Base-by-base conservation (phyloP, 2,888 invertebrate genomes). In the Pachycephus smyrnensis region DNA sequence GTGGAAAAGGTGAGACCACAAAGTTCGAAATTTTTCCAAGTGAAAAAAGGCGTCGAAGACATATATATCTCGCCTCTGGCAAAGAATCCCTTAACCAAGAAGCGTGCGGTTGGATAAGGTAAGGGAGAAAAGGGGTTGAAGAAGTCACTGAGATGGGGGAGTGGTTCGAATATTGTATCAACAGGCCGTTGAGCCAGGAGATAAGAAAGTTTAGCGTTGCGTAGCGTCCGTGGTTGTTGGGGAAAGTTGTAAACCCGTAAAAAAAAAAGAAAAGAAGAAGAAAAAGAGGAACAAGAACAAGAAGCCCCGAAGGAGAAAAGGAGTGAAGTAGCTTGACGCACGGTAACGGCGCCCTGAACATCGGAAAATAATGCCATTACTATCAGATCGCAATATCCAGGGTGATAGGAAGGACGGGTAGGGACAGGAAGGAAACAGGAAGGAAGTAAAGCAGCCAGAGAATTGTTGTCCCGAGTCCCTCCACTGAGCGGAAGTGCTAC, bases 281-380 rank as follows among this genome's bases (percentile, higher is more conserved):
- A 69, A 73, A 6, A 74, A 55, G 40, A 40, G 23, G 15, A 78
- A 73, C 23, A 33, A 35, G 30, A 32, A 31, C 12, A 40, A 30
- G 15, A 23, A 32, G 31, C 31, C 4, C 40, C n/a, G 12, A 23
- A 3, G 71, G 55, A 36, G 36, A 74, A 74, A 30, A 40, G 73
- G 75, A 31, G 69, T 31, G 40, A 40, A 40, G 40, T 15, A 40
- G 4, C 40, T 40, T 40, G 40, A 1, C 80, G 78, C 73, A 68
- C 73, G 77, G 76, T 77, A 79, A 76, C 69, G 31, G 40, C 71
- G 73, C 73, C 15, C 35, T 73, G 73, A 40, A 40, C 37, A 71
- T 76, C 71, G 31, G 76, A 76, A 73, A 76, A 76, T 76, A 76
- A 76, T 76, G 76, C 76, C 76, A 76, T 76, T 76, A 76, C 73